A percentile compares a stretch with the other conserved stretches of the same genome.
Evolutionary conservation across 2,888 invertebrate genomes (phyloP).

Genomic region (Calephelis perditalis): DNA sequence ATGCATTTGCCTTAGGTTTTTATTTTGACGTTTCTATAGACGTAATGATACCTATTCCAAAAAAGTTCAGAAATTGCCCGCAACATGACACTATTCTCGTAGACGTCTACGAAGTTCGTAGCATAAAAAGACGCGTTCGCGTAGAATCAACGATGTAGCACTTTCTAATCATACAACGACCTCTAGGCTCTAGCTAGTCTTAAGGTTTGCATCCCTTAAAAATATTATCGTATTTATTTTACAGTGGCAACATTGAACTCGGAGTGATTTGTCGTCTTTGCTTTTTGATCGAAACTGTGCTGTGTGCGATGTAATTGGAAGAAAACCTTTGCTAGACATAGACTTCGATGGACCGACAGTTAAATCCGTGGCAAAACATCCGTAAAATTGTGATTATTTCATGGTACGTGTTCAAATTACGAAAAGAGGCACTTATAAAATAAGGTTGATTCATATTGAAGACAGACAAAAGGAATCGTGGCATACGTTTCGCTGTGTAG

Average conservation of each 20-base stretch:
- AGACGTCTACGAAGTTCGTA: conserved; percentile 67
- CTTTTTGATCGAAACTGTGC: conserved; percentile 26
- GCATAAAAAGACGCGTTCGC: conserved; percentile 29
- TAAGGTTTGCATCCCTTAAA: conserved; percentile 42
- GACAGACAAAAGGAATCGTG: conserved; percentile 27
- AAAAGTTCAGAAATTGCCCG: neutral
- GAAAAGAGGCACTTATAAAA: neutral
- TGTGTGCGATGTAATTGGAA: conserved; percentile 22
- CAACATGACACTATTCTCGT: conserved; percentile 34
- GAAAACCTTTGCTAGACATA: conserved; percentile 23
- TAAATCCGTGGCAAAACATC: conserved; percentile 15
- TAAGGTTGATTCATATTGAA: neutral
- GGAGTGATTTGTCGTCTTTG: conserved; percentile 7
- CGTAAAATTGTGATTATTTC: conserved; percentile 18
- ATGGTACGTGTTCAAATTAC: conserved; percentile 18
- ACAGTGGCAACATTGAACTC: conserved; percentile 29
- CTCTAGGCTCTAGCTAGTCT: neutral
- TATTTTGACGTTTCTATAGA: too few relatives aligned
- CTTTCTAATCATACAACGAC: conserved; percentile 14
- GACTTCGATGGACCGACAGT: conserved; percentile 20
- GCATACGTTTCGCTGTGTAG: conserved; percentile 19
- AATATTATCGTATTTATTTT: conserved; percentile 29
- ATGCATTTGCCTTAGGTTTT: too few relatives aligned
- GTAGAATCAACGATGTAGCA: conserved; percentile 10
- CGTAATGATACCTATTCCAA: neutral